A percentile compares a stretch with the other conserved stretches of the same genome.
These are phyloP conservation scores for Oplegnathus fasciatus DNA, from an alignment of 2,113 vertebrate genomes.

Conservation along the genomic window DNA sequence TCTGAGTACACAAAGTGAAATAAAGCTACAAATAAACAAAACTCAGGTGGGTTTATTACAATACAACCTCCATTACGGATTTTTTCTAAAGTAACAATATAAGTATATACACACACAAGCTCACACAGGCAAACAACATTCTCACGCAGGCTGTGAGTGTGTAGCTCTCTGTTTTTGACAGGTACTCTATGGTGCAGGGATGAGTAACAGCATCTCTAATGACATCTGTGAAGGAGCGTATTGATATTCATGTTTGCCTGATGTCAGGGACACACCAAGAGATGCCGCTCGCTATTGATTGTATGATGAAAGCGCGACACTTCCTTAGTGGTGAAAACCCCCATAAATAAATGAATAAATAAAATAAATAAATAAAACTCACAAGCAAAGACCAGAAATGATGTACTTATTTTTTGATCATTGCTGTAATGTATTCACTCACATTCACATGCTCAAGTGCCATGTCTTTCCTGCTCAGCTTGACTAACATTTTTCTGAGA, in stretches of 20 bases:
- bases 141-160: background rate
- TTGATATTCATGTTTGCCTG: constrained; percentile 40
- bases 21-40: background rate
- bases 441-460: constrained; percentile 43
- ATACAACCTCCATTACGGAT: background rate
- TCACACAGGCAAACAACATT: too few species aligned
- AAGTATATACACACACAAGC: too few species aligned
- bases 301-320: constrained; percentile 15
- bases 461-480: constrained; percentile 37
- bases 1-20: background rate
- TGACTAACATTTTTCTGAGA: constrained; percentile 46
- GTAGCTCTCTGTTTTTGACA: constrained; percentile 7
- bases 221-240: constrained; percentile 15
- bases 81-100: too few species aligned
- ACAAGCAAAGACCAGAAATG: constrained; percentile 18
- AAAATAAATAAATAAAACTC: constrained; percentile 25
- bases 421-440: constrained; percentile 52
- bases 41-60: background rate
- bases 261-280: constrained; percentile 29
- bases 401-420: constrained; percentile 48
- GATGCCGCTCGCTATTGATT: constrained; percentile 33
- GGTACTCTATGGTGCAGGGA: constrained; percentile 23
- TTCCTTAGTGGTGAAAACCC: constrained; percentile 18
- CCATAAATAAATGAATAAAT: constrained; percentile 6
- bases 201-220: constrained; percentile 35